Base-by-base conservation (phyloP, 2,797 vertebrate genomes). In the Notolepis coatsorum region DNA sequence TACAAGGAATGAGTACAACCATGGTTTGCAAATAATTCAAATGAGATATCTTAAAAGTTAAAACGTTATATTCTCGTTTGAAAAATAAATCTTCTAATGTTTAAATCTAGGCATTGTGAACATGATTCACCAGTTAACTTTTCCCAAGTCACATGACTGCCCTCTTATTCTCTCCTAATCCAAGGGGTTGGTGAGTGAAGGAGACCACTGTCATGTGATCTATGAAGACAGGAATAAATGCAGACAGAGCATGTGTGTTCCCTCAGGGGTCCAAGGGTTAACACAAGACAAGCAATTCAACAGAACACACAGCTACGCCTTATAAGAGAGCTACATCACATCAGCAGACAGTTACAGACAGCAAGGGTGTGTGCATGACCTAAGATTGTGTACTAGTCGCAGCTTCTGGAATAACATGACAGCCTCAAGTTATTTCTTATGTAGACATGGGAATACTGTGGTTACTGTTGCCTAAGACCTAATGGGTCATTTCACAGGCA, bases 191-290 rank as follows among this genome's bases (percentile, higher is more conserved):
- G 74, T 84, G 88, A 91, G 81, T 94, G 94, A 84, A 85, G 86
- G 89, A 95, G 92, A 95, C 91, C 94, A 93, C 84, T 95, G 95
- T 97, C 95, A 96, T 94, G 94, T 96, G 91, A 95, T 98, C 97
- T 98, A 96, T 93, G 96, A 96, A 93, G 93, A 98, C 95, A 98
- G 93, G 85, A 88, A 91, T 91, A 91, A 89, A 92, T 92, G 91
- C 84, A 92, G 84, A 65, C 62, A 96, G 89, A 96, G 94, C 77
- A 95, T 88, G 90, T 95, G 93, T 59, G 76, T 84, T 89, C 87
- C 85, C 84, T 75, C 75, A 84, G 48, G 75, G 73, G 71, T 85
- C 85, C 80, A 86, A 78, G 66, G 61, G 60, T 85, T 67, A 84
- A 86, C 68, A 87, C 61, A 85, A 84, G 66, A 79, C 60, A 89